phyloP scores from a whole-genome alignment of 2,888 invertebrate species.

The Serrognathus titanus region DNA sequence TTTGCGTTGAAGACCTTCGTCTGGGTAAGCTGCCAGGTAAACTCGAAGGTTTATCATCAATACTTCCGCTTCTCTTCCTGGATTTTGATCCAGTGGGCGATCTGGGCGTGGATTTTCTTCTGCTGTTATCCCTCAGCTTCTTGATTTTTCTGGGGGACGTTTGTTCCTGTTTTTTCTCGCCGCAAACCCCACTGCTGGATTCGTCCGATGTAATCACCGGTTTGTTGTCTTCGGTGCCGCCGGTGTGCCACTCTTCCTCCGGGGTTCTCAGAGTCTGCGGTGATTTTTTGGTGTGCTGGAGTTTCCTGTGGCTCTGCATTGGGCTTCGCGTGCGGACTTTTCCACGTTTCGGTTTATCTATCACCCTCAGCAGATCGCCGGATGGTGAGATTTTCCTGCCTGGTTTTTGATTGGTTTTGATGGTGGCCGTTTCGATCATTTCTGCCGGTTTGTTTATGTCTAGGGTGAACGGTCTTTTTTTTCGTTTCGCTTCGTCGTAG shows the following conservation, averaged over 20 bases:
- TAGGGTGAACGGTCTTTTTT: slow-evolving; percentile 72
- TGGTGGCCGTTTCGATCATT: slow-evolving; percentile 42
- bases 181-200: slow-evolving; percentile 45
- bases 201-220: slow-evolving; percentile 47
- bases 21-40: slow-evolving; percentile 57
- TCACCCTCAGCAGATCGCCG: slow-evolving; percentile 32
- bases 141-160: slow-evolving; percentile 59
- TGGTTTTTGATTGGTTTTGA: slow-evolving; percentile 21
- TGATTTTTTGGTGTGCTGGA: slow-evolving; percentile 35
- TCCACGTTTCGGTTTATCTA: slow-evolving; percentile 43
- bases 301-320: slow-evolving; percentile 41
- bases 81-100: slow-evolving; percentile 53
- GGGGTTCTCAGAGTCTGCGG: slow-evolving; percentile 40
- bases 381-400: slow-evolving; percentile 31
- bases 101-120: slow-evolving; percentile 60
- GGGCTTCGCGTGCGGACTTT: slow-evolving; percentile 46
- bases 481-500: slow-evolving; percentile 67
- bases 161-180: slow-evolving; percentile 29
- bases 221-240: slow-evolving; percentile 16
- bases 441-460: slow-evolving; percentile 58
- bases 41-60: slow-evolving; percentile 43
- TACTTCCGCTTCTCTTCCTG: slow-evolving; percentile 34
- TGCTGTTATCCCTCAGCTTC: slow-evolving; percentile 62
- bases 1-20: slow-evolving; percentile 57
- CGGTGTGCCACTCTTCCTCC: slow-evolving; percentile 26